Evolutionary conservation across 2,797 vertebrate genomes (phyloP).

Genomic region (Craterocephalus amniculus): DNA sequence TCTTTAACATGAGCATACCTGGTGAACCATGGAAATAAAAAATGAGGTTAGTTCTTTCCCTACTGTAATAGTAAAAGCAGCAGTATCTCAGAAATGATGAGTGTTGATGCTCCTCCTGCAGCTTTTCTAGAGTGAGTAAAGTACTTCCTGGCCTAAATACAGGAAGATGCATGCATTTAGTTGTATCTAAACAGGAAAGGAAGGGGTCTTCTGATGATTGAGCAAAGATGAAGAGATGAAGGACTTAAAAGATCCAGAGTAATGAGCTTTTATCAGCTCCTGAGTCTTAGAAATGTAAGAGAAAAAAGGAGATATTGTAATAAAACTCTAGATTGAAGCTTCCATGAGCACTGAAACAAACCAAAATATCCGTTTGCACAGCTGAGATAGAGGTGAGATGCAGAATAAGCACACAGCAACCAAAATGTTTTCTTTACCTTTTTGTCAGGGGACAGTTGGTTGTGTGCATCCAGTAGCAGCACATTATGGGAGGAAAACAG

Average conservation of each 20-base stretch:
- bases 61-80: neutral
- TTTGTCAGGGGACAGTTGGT: slow-evolving; percentile 15
- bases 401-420: slow-evolving; percentile 17
- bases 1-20: neutral
- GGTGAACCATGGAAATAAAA: neutral
- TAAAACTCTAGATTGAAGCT: neutral
- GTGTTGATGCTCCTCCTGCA: slow-evolving; percentile 1
- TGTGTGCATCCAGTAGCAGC: neutral
- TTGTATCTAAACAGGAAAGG: slow-evolving; percentile 77
- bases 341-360: neutral
- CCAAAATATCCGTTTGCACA: neutral
- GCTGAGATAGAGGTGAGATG: neutral
- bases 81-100: slow-evolving; percentile 9
- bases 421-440: neutral
- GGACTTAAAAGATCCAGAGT: slow-evolving; percentile 1
- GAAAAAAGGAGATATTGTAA: slow-evolving; percentile 1
- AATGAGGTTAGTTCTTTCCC: neutral
- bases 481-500: too few species aligned
- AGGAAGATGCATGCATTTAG: slow-evolving; percentile 49
- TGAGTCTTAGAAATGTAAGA: neutral
- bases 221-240: slow-evolving; percentile 34
- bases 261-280: slow-evolving; percentile 9
- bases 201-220: slow-evolving; percentile 31
- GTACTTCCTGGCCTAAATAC: slow-evolving; percentile 39
- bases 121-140: neutral